These are phyloP conservation scores for Burhinus bistriatus DNA, from an alignment of 2,113 vertebrate species.

Conservation along the genomic window DNA sequence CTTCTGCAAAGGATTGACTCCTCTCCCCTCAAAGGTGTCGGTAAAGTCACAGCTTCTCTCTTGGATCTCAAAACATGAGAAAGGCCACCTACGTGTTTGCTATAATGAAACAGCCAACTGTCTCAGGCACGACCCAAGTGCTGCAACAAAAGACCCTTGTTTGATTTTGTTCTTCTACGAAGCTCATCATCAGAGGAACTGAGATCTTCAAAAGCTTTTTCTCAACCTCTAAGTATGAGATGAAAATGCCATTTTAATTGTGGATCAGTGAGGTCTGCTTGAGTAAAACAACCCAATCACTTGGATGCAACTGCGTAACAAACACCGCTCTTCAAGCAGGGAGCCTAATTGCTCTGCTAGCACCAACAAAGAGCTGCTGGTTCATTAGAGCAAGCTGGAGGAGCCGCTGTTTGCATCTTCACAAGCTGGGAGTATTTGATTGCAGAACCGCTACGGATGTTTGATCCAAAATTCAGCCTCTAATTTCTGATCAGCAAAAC, in stretches of 20 bases:
- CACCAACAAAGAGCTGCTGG: neutral
- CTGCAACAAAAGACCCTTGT: neutral
- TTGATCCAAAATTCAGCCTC: constrained; percentile 28
- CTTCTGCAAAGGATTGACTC: neutral
- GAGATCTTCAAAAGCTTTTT: constrained; percentile 13
- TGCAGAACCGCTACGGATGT: neutral
- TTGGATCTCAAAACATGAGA: constrained; percentile 5
- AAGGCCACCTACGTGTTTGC: constrained; percentile 26
- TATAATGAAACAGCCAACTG: constrained; percentile 35
- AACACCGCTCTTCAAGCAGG: neutral
- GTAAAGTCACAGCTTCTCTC: constrained; percentile 9
- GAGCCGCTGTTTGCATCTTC: constrained; percentile 4
- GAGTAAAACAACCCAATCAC: constrained; percentile 4
- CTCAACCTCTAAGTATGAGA: neutral
- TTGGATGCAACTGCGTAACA: neutral
- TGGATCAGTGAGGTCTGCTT: neutral
- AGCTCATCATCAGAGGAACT: neutral
- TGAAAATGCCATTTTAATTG: constrained; percentile 30
- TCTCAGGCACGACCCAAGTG: neutral
- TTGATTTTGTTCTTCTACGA: neutral
- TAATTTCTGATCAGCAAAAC: constrained; percentile 27
- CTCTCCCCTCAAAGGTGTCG: neutral
- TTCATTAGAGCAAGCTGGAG: constrained; percentile 12
- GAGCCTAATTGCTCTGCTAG: constrained; percentile 19
- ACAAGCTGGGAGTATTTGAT: neutral